Percentiles rank a stretch among this genome's conserved stretches.
These are phyloP conservation scores for Vesta saturnalis DNA, from an alignment of 2,888 invertebrate genomes.

Conservation along the genomic window DNA sequence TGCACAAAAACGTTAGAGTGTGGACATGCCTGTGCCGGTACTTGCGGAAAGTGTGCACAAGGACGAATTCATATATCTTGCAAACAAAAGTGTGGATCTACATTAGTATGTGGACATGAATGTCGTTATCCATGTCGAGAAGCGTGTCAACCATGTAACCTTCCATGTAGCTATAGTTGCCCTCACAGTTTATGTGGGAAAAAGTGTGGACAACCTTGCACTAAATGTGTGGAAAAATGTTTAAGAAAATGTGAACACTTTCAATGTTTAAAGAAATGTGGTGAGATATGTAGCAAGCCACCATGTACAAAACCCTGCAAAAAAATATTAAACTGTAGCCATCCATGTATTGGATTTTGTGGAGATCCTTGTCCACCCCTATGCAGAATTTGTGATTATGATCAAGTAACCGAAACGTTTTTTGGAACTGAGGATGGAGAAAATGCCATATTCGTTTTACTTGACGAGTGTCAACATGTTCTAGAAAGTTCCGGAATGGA, in stretches of 20 bases:
- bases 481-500: slow-evolving; percentile 64
- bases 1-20: slow-evolving; percentile 64
- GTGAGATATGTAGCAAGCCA: slow-evolving; percentile 61
- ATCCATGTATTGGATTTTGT: slow-evolving; percentile 76
- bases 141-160: slow-evolving; percentile 68
- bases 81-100: slow-evolving; percentile 65
- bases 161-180: slow-evolving; percentile 64
- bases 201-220: slow-evolving; percentile 61
- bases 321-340: slow-evolving; percentile 64
- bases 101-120: slow-evolving; percentile 72
- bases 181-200: slow-evolving; percentile 65
- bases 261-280: slow-evolving; percentile 63
- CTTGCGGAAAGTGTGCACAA: slow-evolving; percentile 67
- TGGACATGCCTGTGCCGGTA: slow-evolving; percentile 65
- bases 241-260: slow-evolving; percentile 63
- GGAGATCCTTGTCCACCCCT: slow-evolving; percentile 74
- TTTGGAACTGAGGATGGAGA: slow-evolving; percentile 66
- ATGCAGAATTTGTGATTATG: slow-evolving; percentile 69
- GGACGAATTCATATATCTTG: slow-evolving; percentile 71
- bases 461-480: slow-evolving; percentile 66
- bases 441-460: slow-evolving; percentile 65
- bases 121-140: slow-evolving; percentile 67
- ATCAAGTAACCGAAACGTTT: slow-evolving; percentile 60
- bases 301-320: slow-evolving; percentile 63
- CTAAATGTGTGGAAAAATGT: slow-evolving; percentile 55